Evolutionary conservation across 2,113 vertebrate genomes (phyloP), one percentile per base, ranked within the genome.

Genomic region (Todiramphus chloris): DNA sequence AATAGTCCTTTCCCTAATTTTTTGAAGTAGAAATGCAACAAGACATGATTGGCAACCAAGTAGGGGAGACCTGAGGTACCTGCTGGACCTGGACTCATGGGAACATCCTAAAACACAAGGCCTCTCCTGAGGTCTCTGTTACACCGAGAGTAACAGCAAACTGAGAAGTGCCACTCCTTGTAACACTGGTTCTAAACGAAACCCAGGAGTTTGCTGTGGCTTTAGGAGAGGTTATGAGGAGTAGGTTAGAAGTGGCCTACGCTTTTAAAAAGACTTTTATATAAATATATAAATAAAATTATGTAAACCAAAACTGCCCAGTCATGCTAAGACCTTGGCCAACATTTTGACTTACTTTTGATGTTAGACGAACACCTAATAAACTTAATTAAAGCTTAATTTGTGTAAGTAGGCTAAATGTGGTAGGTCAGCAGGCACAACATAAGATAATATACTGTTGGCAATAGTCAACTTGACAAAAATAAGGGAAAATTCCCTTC

Each of bases 321-420:
- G 56, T 93, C 89, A 75, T 7, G 6, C 69, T 56, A 59, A 89
- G 80, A 37, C 73, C 48, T 83, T 58, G 6, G 51, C 85, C 62
- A 92, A 87, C 6, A 2, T n/a, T 86, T 89, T 95, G 77, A 72
- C 86, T 94, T 72, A 82, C 80, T 89, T 95, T 41, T 39, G 76
- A 53, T 79, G 48, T 72, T 30, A 91, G 73, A 76, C 62, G 77
- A 96, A 44, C 27, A 64, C 53, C 66, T 72, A 78, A 64, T 44
- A 84, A 82, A 66, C 73, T 95, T 95, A 95, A 97, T 94, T 89
- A 96, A 93, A 76, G 77, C 84, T 89, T 82, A 97, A 96, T 96
- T 91, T 94, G 30, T 82, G 24, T 93, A 94, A 95, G 89, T 91
- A 84, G 91, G 87, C 43, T 81, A 94, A 94, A 64, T 72, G 95